Evolutionary conservation across 2,888 invertebrate genomes (phyloP).

Genomic region (Gasteruption jaculator): DNA sequence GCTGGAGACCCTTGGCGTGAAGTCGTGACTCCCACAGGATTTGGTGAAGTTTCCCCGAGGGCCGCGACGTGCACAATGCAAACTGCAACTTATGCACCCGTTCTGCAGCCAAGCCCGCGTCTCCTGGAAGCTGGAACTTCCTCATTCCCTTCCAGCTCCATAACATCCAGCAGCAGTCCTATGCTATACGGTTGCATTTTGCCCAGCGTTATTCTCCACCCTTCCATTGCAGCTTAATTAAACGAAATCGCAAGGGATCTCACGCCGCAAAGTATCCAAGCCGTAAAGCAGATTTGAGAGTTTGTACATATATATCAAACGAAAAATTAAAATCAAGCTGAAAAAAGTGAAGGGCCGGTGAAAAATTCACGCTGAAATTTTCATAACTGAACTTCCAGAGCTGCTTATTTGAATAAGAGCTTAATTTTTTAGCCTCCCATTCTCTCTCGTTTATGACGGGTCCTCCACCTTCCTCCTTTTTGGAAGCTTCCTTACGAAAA

Average conservation of each 20-base stretch:
- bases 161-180: not conserved
- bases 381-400: not conserved
- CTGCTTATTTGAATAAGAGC: no score
- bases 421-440: no score
- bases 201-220: not conserved
- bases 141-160: not conserved
- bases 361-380: not conserved
- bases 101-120: conserved; percentile 2
- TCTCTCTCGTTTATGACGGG: no score
- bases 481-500: no score
- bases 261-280: not conserved
- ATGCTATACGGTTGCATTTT: not conserved
- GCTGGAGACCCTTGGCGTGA: conserved; percentile 23
- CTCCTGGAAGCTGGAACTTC: no score
- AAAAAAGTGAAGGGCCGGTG: not conserved
- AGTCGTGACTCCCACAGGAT: conserved; percentile 26
- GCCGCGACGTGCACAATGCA: conserved; percentile 36
- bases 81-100: conserved; percentile 34
- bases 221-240: conserved; percentile 25
- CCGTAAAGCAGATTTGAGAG: not conserved
- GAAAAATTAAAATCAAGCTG: not conserved
- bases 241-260: conserved; percentile 23
- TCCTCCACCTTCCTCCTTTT: no score
- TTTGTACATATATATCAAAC: conserved; percentile 11
- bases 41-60: conserved; percentile 32